These are phyloP conservation scores for Eulemur coronatus DNA, from an alignment of 2,797 vertebrate genomes.

Conservation along the genomic window DNA sequence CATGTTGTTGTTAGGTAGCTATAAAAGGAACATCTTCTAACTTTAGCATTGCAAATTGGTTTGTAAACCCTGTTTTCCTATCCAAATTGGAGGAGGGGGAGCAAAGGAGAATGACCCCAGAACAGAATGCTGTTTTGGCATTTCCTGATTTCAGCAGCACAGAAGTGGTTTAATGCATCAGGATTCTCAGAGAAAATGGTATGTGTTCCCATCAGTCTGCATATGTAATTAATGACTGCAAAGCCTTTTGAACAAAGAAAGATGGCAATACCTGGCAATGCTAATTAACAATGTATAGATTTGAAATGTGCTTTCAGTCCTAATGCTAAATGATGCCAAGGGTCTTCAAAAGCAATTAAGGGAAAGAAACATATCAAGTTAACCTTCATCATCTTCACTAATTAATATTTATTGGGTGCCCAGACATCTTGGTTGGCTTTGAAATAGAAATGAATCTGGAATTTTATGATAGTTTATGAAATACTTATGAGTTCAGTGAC, in stretches of 20 bases:
- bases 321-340: background rate
- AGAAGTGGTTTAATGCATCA: background rate
- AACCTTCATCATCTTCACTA: constrained; percentile 24
- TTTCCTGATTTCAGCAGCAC: background rate
- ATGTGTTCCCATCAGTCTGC: background rate
- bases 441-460: constrained; percentile 36
- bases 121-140: background rate
- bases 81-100: background rate
- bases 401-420: constrained; percentile 49
- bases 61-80: background rate
- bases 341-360: constrained; percentile 45
- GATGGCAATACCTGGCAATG: background rate
- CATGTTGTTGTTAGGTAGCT: background rate
- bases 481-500: constrained; percentile 48
- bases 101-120: background rate
- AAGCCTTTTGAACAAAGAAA: background rate
- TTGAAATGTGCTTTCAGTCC: constrained; percentile 22
- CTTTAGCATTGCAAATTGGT: background rate
- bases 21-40: background rate
- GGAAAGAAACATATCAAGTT: constrained; percentile 52
- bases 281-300: constrained; percentile 7
- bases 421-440: constrained; percentile 35
- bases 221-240: background rate
- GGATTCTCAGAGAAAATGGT: background rate
- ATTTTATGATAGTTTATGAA: constrained; percentile 53